Conservation (phyloP, 2,797 vertebrate genomes). For the Lateolabrax maculatus region DNA sequence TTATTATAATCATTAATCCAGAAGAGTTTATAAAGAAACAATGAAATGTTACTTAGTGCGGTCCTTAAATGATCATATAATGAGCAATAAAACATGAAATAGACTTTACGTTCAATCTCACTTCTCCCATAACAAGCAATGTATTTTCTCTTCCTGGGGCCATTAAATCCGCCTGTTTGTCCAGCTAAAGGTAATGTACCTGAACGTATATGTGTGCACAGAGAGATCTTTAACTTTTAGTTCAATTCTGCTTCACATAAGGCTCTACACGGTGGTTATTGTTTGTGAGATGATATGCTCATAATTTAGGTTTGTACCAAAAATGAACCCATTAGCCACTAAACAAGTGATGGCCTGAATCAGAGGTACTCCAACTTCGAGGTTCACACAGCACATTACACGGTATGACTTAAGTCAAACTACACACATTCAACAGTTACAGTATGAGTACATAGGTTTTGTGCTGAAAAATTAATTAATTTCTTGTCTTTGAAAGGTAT, state of each 20-base stretch:
- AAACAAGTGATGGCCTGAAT: no score
- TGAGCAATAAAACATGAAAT: not conserved
- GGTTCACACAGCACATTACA: not conserved
- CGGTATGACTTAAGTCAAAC: not conserved
- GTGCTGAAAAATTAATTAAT: no score
- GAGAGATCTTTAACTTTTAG: not conserved
- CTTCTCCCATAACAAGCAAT: not conserved
- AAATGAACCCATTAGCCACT: no score
- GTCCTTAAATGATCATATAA: not conserved
- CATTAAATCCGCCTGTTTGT: not conserved
- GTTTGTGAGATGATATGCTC: not conserved
- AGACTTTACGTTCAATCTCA: not conserved
- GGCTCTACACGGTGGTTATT: not conserved
- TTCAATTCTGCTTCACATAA: not conserved
- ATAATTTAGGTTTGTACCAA: not conserved
- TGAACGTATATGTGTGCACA: not conserved
- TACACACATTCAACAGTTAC: not conserved
- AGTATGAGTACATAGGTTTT: no score
- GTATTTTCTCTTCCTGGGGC: not conserved
- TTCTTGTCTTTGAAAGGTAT: no score
- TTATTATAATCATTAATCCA: slow-evolving; percentile 7
- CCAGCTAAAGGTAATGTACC: not conserved
- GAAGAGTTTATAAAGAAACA: not conserved
- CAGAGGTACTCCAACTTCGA: no score
- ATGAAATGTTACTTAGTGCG: no score